Percentiles rank a stretch among this genome's conserved stretches.
These are phyloP conservation scores for Menidia beryllina DNA, from an alignment of 2,113 vertebrate species.

Conservation along the genomic window DNA sequence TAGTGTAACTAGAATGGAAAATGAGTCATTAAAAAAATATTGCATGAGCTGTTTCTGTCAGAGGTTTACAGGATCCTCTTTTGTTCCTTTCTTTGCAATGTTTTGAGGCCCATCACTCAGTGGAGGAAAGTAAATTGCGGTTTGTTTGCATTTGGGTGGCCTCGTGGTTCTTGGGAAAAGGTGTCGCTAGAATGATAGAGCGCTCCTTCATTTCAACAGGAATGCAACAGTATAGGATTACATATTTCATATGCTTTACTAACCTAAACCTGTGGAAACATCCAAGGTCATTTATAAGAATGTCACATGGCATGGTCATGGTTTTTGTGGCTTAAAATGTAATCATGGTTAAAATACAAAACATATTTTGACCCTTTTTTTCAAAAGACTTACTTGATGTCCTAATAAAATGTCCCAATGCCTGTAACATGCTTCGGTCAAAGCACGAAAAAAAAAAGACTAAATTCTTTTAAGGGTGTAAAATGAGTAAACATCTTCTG, in stretches of 20 bases:
- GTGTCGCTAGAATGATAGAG: conserved; percentile 16
- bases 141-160: conserved; percentile 39
- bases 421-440: no score
- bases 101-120: conserved; percentile 25
- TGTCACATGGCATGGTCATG: no score
- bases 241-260: conserved; percentile 23
- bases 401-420: no score
- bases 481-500: no score
- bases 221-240: conserved; percentile 33
- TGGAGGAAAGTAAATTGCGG: conserved; percentile 34
- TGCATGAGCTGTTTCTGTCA: conserved; percentile 38
- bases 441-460: no score
- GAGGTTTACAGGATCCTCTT: conserved; percentile 24
- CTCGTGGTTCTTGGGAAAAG: conserved; percentile 20
- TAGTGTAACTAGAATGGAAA: conserved; percentile 29
- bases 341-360: no score
- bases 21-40: conserved; percentile 54
- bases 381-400: no score
- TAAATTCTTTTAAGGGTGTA: no score
- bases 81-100: conserved; percentile 29
- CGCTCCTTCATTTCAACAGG: conserved; percentile 18
- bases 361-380: no score
- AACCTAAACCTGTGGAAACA: not conserved
- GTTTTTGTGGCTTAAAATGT: no score
- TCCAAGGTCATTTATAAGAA: no score